Percentiles rank a stretch among this genome's conserved stretches.
phyloP scores from a whole-genome alignment of 2,113 vertebrate genomes.

The Pachyramphus minor region DNA sequence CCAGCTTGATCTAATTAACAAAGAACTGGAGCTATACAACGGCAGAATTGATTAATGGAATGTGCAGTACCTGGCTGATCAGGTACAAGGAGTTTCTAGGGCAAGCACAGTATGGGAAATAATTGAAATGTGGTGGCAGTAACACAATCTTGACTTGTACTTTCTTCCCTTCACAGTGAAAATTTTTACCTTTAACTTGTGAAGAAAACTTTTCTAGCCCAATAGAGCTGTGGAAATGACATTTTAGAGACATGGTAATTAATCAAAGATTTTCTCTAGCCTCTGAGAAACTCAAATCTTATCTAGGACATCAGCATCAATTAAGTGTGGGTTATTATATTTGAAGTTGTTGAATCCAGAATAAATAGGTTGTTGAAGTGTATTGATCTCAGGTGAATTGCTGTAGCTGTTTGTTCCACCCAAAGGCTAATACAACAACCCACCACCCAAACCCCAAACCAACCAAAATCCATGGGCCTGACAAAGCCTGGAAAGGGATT shows the following conservation, averaged over 20 bases:
- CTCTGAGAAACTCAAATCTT: neutral
- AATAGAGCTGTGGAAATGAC: neutral
- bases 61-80: neutral
- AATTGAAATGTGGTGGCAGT: neutral
- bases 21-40: neutral
- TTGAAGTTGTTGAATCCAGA: neutral
- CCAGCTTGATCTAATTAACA: neutral
- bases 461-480: neutral
- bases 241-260: neutral
- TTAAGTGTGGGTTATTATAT: neutral
- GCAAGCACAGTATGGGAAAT: neutral
- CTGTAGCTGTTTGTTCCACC: neutral
- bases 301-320: neutral
- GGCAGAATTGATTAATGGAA: neutral
- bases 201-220: neutral
- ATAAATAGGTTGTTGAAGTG: neutral
- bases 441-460: neutral
- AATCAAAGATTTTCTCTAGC: neutral
- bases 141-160: neutral
- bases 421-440: neutral
- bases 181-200: neutral
- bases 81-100: neutral
- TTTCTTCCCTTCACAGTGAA: neutral
- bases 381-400: neutral
- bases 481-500: neutral